phyloP scores from a whole-genome alignment of 1,140 invertebrate species.

The Drosophila erecta region DNA sequence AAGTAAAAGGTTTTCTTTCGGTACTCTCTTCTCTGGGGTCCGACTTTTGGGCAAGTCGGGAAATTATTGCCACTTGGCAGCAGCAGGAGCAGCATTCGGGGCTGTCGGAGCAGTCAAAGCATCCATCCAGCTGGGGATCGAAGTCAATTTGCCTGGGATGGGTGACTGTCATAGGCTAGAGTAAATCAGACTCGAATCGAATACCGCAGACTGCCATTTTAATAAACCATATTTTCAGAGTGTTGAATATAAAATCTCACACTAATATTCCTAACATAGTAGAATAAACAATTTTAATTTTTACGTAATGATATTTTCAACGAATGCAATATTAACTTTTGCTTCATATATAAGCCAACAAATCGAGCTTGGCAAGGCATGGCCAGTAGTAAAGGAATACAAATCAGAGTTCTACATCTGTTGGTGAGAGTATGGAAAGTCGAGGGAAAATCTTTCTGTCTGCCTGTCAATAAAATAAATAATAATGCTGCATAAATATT shows the following conservation, averaged over 20 bases:
- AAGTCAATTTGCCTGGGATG: constrained; percentile 52
- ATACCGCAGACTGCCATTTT: neutral
- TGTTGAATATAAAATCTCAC: too few species aligned
- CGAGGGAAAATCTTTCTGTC: constrained; percentile 23
- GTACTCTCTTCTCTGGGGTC: constrained; percentile 18
- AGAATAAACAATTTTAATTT: too few species aligned
- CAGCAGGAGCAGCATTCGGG: constrained; percentile 35
- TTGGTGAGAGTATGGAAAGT: constrained; percentile 49
- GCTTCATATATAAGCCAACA: too few species aligned
- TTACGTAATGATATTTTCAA: too few species aligned
- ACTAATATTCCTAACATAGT: too few species aligned
- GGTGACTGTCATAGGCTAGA: constrained; percentile 22
- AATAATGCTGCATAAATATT: constrained; percentile 80
- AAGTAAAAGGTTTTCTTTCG: constrained; percentile 76
- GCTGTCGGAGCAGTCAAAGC: constrained; percentile 44
- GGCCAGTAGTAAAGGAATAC: neutral
- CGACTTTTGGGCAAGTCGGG: constrained; percentile 39
- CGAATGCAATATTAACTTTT: too few species aligned
- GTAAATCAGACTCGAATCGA: constrained; percentile 9
- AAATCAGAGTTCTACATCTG: constrained; percentile 22
- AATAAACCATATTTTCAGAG: too few species aligned
- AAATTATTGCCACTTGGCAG: constrained; percentile 74
- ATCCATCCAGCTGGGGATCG: constrained; percentile 46
- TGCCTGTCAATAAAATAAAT: constrained; percentile 80
- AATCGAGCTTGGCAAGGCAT: too few species aligned